phyloP scores from a whole-genome alignment of 2,797 vertebrate species.

The Typhlichthys subterraneus region DNA sequence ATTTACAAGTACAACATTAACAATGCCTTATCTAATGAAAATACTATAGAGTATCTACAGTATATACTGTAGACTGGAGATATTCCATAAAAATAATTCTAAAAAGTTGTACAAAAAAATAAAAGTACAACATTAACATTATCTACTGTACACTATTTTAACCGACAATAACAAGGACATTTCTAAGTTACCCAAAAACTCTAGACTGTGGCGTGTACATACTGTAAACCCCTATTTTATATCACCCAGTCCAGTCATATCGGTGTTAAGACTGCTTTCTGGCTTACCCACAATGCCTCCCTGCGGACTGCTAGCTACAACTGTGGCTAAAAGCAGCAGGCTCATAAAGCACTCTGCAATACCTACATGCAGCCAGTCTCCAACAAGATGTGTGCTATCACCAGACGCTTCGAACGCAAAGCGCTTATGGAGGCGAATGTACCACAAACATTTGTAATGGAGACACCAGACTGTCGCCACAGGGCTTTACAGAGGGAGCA shows the following conservation, averaged over 20 bases:
- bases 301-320: slow-evolving; percentile 20
- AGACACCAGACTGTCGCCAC: slow-evolving; percentile 34
- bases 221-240: neutral
- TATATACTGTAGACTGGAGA: too few species aligned
- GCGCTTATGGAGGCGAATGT: neutral
- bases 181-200: too few species aligned
- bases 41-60: too few species aligned
- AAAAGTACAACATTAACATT: too few species aligned
- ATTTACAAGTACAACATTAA: too few species aligned
- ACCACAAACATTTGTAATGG: slow-evolving; percentile 8
- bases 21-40: too few species aligned
- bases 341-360: slow-evolving; percentile 47
- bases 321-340: slow-evolving; percentile 18
- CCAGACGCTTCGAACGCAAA: slow-evolving; percentile 8
- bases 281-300: slow-evolving; percentile 39
- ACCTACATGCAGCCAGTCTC: slow-evolving; percentile 13
- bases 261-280: slow-evolving; percentile 31
- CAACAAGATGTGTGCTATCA: slow-evolving; percentile 31
- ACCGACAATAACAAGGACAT: too few species aligned
- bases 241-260: slow-evolving; percentile 1
- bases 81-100: too few species aligned
- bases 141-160: too few species aligned
- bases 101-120: too few species aligned
- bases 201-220: too few species aligned
- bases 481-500: slow-evolving; percentile 10